Evolutionary conservation across 2,113 vertebrate genomes (phyloP).

Genomic region (Hystrix brachyura): DNA sequence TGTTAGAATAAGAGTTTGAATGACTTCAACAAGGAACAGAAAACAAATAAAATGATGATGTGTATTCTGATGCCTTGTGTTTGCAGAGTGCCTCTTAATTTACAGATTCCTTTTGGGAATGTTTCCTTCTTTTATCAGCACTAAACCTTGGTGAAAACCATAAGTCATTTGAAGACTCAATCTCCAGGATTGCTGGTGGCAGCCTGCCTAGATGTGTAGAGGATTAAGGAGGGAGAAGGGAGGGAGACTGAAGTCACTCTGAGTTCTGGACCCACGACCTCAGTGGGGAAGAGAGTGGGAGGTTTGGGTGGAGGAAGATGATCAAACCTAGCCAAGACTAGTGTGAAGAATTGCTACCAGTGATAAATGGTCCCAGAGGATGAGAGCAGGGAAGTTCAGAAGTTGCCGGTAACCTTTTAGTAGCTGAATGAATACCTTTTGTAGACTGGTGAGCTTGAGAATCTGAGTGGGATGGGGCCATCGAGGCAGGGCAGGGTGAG

Average conservation of each 20-base stretch:
- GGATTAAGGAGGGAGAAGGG: background rate
- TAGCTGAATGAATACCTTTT: background rate
- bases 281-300: background rate
- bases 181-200: constrained; percentile 4
- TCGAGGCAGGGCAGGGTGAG: background rate
- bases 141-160: constrained; percentile 18
- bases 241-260: background rate
- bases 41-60: background rate
- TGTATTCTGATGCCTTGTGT: background rate
- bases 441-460: constrained; percentile 15
- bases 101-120: background rate
- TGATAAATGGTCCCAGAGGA: background rate
- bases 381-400: background rate
- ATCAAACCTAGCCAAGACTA: background rate
- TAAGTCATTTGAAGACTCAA: background rate
- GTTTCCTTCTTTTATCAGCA: background rate
- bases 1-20: constrained; percentile 23
- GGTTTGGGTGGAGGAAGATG: background rate
- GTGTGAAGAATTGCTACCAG: background rate
- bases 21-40: background rate
- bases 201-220: background rate
- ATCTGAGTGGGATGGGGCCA: too few species aligned
- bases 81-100: background rate
- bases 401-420: background rate
- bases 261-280: background rate